phyloP scores from a whole-genome alignment of 2,797 vertebrate species.

The Takifugu ocellatus region DNA sequence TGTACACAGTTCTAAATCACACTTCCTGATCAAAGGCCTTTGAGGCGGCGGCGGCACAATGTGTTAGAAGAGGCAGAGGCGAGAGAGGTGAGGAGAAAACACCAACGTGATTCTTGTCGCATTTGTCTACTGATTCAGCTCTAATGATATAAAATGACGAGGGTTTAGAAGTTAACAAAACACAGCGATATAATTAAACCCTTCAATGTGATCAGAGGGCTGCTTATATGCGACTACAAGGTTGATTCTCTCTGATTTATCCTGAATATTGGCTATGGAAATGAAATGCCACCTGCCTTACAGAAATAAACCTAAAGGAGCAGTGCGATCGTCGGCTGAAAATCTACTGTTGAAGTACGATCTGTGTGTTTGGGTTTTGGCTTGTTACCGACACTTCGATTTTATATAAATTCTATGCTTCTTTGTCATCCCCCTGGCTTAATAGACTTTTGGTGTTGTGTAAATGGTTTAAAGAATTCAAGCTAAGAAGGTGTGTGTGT shows the following conservation, averaged over 20 bases:
- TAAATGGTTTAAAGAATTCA: too few species aligned
- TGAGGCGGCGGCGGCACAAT: constrained; percentile 65
- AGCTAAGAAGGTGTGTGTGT: too few species aligned
- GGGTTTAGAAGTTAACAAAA: constrained; percentile 69
- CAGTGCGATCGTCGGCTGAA: too few species aligned
- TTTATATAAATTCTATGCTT: constrained; percentile 10
- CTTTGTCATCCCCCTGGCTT: constrained; percentile 22
- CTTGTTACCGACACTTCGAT: constrained; percentile 1
- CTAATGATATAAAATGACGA: constrained; percentile 72
- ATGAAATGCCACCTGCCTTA: neutral
- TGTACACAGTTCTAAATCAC: constrained; percentile 71
- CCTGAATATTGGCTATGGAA: constrained; percentile 15
- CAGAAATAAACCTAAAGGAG: too few species aligned
- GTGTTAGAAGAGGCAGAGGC: constrained; percentile 67
- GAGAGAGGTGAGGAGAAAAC: constrained; percentile 60
- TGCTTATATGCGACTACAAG: constrained; percentile 27
- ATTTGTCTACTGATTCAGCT: constrained; percentile 65
- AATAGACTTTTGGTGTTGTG: too few species aligned
- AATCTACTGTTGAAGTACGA: too few species aligned
- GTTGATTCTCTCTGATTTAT: constrained; percentile 30
- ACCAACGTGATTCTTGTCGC: constrained; percentile 66
- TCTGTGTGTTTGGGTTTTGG: too few species aligned
- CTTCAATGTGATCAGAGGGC: constrained; percentile 48
- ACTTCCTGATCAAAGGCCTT: constrained; percentile 77
- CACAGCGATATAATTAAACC: constrained; percentile 55